Conservation (phyloP, 2,888 invertebrate genomes). For the Agriotes lineatus region DNA sequence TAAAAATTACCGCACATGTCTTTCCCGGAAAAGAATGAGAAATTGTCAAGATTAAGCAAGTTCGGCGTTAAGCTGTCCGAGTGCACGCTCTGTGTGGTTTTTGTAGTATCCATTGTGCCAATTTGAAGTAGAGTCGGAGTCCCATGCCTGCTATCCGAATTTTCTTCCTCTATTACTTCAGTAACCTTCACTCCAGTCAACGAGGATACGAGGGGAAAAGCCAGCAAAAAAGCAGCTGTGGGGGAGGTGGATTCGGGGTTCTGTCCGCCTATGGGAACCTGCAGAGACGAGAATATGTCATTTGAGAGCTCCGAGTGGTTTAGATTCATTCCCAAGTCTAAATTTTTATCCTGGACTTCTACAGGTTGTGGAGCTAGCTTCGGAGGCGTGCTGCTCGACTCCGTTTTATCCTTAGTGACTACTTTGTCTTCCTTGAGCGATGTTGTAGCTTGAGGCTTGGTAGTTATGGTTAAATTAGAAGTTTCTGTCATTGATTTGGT, state of each 20-base stretch:
- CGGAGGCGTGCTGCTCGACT: no score
- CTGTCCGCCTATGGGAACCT: conserved; percentile 69
- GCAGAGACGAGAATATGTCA: conserved; percentile 72
- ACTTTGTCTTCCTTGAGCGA: no score
- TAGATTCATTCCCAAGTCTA: conserved; percentile 54
- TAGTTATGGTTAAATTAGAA: no score
- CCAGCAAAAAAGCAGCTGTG: conserved; percentile 81
- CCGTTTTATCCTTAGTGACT: no score
- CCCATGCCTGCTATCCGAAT: conserved; percentile 64
- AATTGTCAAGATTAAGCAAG: conserved; percentile 62
- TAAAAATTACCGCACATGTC: conserved; percentile 57
- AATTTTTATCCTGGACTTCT: conserved; percentile 30
- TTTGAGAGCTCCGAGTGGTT: conserved; percentile 70
- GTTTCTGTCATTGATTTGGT: no score
- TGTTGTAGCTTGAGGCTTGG: no score
- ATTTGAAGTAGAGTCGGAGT: conserved; percentile 67
- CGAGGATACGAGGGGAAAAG: conserved; percentile 80
- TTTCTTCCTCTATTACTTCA: conserved; percentile 70
- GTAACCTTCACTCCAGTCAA: conserved; percentile 69
- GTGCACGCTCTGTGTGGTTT: conserved; percentile 55
- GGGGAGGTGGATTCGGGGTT: conserved; percentile 77
- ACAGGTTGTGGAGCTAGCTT: no score
- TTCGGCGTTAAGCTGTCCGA: conserved; percentile 59
- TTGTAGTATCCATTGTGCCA: conserved; percentile 63
- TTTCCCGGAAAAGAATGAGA: conserved; percentile 62